Conservation (phyloP, 2,888 invertebrate species). For the Willowsia nigromaculata region DNA sequence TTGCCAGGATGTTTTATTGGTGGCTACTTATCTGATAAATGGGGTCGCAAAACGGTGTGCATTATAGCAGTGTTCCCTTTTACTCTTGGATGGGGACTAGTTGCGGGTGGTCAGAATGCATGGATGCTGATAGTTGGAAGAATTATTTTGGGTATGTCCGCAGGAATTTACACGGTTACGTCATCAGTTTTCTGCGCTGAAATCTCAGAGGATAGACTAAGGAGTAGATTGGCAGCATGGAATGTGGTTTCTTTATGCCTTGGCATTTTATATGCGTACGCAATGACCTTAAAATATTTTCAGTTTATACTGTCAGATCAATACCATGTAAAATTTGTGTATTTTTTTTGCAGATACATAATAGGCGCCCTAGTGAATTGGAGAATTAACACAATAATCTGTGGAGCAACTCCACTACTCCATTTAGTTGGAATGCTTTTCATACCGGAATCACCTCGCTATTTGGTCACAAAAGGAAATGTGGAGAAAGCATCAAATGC, state of each 20-base stretch:
- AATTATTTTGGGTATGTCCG: constrained; percentile 82
- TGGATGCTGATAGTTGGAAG: constrained; percentile 82
- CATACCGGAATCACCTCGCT: constrained; percentile 88
- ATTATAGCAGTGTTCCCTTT: constrained; percentile 85
- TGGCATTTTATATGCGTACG: constrained; percentile 74
- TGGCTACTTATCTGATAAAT: constrained; percentile 80
- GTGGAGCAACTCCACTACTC: constrained; percentile 85
- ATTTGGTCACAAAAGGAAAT: constrained; percentile 84
- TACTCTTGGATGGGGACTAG: constrained; percentile 85
- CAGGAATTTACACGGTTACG: constrained; percentile 91
- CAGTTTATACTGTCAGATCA: not conserved
- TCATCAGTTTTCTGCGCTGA: constrained; percentile 92
- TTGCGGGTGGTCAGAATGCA: constrained; percentile 78
- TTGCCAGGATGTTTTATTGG: constrained; percentile 87
- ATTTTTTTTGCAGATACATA: constrained; percentile 83
- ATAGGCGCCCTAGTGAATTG: constrained; percentile 86
- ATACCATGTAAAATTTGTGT: not conserved
- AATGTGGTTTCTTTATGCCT: constrained; percentile 88
- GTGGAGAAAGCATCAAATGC: constrained; percentile 85
- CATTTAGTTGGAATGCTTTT: constrained; percentile 88
- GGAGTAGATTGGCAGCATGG: constrained; percentile 91
- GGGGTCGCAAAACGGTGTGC: constrained; percentile 84
- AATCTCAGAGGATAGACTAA: constrained; percentile 89
- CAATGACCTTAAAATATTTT: not conserved
- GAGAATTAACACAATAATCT: constrained; percentile 85